Base-by-base conservation (phyloP, 1,140 invertebrate genomes). In the Diachasmimorpha longicaudata region DNA sequence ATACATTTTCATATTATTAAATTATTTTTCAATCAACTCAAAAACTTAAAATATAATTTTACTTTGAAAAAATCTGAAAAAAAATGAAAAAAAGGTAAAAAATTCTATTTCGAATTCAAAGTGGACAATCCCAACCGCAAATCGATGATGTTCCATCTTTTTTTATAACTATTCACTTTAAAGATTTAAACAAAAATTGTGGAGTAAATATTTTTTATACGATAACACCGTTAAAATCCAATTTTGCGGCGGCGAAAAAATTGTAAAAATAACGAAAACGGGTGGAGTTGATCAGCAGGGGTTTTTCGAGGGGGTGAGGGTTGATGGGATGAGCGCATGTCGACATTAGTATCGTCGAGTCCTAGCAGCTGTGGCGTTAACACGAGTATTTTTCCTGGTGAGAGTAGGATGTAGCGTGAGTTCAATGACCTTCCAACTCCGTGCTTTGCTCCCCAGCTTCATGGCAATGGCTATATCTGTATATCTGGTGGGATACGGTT, bases 401-500 rank as follows among this genome's bases (percentile, higher is more conserved):
- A 68, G n/a, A 31, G 77, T n/a, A 78, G 79, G 77, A 78, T 74
- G 77, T 71, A 48, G 37, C 39, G n/a, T 52, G 25, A 69, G 82
- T 82, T 82, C 81, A 77, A 82, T 66, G 80, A 82, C 77, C 82
- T 83, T 79, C 79, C 79, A 74, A 76, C 79, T 82, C 77, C 75
- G 70, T 82, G 81, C 79, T 83, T 82, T 82, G 78, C 80, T 83
- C 73, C 68, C 58, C 80, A 82, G 78, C 78, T 82, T 82, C 77
- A 79, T 72, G 55, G 74, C 77, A 70, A 71, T 9, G 75, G 73
- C 77, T 67, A 66, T 76, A 71, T 69, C 46, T 63, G 74, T 79
- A 42, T 79, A 74, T 74, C 9, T 42, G 9, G 39, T 4, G 39
- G 39, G 13, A 42, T 13, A 71, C 48, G 11, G 46, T 19, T 23